Evolutionary conservation across 2,797 vertebrate genomes (phyloP), one percentile per base, ranked within the genome.

Genomic region (Muraenolepis orangiensis): DNA sequence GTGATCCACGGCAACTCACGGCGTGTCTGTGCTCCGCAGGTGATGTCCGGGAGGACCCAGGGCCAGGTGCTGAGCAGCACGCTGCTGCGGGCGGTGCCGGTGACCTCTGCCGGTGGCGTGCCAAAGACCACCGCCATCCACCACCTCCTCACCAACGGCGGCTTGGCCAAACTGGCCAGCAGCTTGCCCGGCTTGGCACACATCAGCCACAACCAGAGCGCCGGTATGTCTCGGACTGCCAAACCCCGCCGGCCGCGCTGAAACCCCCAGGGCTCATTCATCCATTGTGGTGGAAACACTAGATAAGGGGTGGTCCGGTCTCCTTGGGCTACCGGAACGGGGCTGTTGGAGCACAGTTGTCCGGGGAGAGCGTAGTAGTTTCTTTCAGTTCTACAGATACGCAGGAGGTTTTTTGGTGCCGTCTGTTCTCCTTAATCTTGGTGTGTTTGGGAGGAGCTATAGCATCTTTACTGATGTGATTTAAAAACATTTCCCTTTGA

Each of bases 121-220:
- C 91, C 93, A 79, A 98, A 98, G 85, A 95, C 95, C 86, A 96
- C 96, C 0, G 95, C 97, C 76, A 98, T 99, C 86, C 98, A 98
- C 87, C 98, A 99, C 86, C 93, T 99, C 79, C 95, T 99, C 78
- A 94, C 94, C 30, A 99, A 98, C 0, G 96, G 98, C 0, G 95
- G 96, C 1, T 92, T 99, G 74, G 97, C 97, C 34, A 99, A 98
- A 79, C 92, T 98, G 75, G 96, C 97, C 80, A 96, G 94, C 89
- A 97, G 94, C 84, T 93, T 98, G n/a, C 96, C 97, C 0, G 94
- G 96, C 78, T 91, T 98, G 94, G 95, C 97, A 12, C 97, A 99
- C 86, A 95, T 98, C 92, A 96, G 57, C 51, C 51, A 96, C 87
- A 96, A 91, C 88, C 96, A 96, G 89, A 93, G 94, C 29, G 87